Evolutionary conservation across 2,113 vertebrate species (phyloP).

Genomic region (Ictalurus punctatus): DNA sequence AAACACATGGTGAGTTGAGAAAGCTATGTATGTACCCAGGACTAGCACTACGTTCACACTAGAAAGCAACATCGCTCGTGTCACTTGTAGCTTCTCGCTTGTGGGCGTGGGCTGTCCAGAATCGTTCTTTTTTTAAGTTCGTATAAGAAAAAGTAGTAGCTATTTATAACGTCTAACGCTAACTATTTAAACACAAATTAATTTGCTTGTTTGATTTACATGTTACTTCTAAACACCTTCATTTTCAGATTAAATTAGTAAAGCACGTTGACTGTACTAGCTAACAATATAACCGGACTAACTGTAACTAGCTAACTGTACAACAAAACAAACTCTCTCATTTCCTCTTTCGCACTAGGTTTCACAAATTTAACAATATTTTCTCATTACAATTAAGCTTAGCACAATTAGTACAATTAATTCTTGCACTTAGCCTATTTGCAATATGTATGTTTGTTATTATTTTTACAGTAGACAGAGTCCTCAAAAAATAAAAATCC

Average conservation of each 20-base stretch:
- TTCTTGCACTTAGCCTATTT: background rate
- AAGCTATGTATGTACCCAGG: too few species aligned
- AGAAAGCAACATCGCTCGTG: background rate
- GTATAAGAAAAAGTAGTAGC: background rate
- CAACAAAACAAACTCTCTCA: background rate
- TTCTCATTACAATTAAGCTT: background rate
- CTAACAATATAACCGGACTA: background rate
- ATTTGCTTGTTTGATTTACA: background rate
- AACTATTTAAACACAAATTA: background rate
- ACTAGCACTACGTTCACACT: background rate
- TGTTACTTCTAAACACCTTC: background rate
- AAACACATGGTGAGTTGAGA: too few species aligned
- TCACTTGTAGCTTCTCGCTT: background rate
- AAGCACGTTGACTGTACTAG: background rate
- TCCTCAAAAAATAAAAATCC: background rate
- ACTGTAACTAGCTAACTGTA: background rate
- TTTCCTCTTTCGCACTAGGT: background rate
- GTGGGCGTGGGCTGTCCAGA: background rate
- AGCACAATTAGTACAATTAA: background rate
- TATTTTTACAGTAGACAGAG: background rate
- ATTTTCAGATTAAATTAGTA: background rate
- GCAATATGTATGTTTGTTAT: background rate
- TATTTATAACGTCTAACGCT: background rate
- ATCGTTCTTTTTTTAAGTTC: background rate
- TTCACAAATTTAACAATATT: background rate